A percentile compares a stretch with the other conserved stretches of the same genome.
Evolutionary conservation across 1,140 invertebrate genomes (phyloP).

Genomic region (Ceratitis capitata): DNA sequence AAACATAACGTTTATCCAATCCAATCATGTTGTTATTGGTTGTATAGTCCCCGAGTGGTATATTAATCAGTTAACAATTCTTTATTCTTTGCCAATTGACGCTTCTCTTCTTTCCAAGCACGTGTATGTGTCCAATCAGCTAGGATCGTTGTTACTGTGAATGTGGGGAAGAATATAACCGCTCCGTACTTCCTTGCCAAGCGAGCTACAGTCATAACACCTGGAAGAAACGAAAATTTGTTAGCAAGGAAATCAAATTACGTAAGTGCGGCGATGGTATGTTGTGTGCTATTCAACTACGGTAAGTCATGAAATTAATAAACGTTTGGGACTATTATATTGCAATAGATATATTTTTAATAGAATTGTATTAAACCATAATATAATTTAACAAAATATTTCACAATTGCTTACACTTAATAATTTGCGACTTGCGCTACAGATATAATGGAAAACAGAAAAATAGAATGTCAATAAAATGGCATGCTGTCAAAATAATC

Average conservation of each 20-base stretch:
- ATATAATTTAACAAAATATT: neutral
- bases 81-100: slow-evolving; percentile 50
- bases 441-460: neutral
- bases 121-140: slow-evolving; percentile 76
- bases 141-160: slow-evolving; percentile 70
- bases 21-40: slow-evolving; percentile 67
- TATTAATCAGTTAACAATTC: slow-evolving; percentile 43
- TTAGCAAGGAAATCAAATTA: neutral
- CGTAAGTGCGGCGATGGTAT: neutral
- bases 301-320: neutral
- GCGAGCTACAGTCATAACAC: slow-evolving; percentile 55
- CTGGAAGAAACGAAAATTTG: slow-evolving; percentile 49
- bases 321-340: neutral
- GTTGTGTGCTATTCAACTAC: neutral
- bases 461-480: neutral
- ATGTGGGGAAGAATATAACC: slow-evolving; percentile 73
- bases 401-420: slow-evolving; percentile 19
- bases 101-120: slow-evolving; percentile 72
- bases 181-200: slow-evolving; percentile 69
- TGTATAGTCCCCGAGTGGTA: slow-evolving; percentile 39
- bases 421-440: neutral
- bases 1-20: slow-evolving; percentile 66
- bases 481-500: neutral
- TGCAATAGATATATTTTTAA: neutral
- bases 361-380: neutral